Conservation (phyloP, 2,113 vertebrate species). For the Centrocercus urophasianus region DNA sequence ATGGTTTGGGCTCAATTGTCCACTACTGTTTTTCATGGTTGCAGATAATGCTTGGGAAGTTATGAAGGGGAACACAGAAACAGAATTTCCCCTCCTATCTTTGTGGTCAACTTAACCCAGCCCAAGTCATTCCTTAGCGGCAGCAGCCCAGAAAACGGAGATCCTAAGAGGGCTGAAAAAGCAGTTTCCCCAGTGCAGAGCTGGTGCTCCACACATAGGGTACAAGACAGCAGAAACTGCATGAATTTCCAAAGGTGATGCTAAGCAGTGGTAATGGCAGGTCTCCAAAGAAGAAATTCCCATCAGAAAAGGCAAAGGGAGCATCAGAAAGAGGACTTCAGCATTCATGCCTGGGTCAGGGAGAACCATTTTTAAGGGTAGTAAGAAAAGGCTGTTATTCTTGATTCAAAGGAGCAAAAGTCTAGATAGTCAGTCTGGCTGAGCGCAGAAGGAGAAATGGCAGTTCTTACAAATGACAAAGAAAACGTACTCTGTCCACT, state of each 20-base stretch:
- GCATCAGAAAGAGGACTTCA: neutral
- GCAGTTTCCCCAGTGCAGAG: neutral
- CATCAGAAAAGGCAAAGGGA: neutral
- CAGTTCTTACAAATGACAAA: neutral
- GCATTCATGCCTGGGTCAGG: neutral
- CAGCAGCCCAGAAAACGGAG: neutral
- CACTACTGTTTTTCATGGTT: neutral
- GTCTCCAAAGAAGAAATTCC: neutral
- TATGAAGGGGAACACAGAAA: neutral
- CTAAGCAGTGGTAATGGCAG: neutral
- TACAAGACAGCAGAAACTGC: neutral
- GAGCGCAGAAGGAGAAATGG: neutral
- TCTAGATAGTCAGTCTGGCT: neutral
- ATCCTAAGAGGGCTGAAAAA: neutral
- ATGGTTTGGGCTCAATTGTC: neutral
- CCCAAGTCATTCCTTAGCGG: neutral
- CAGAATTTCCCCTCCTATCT: fast-evolving
- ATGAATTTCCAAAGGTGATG: neutral
- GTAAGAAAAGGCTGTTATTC: neutral
- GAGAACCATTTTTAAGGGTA: neutral
- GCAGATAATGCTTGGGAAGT: neutral
- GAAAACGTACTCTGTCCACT: neutral
- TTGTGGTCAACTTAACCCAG: neutral
- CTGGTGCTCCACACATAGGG: neutral
- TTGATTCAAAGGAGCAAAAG: neutral